These are phyloP conservation scores for Pachyseris speciosa DNA, from an alignment of 64 coral and sea anemone species.

Conservation along the genomic window DNA sequence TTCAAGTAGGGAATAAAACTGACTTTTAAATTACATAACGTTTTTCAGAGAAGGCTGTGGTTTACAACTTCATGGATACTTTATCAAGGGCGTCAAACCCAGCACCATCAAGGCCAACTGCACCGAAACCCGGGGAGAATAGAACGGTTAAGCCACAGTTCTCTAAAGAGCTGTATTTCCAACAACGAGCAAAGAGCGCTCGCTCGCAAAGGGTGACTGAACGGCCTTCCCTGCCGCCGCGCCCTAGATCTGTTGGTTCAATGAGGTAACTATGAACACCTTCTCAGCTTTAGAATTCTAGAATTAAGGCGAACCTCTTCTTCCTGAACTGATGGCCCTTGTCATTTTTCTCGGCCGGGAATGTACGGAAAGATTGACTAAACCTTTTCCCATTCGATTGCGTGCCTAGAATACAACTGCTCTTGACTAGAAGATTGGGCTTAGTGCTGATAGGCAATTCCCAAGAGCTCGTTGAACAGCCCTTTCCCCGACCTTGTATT, in stretches of 20 bases:
- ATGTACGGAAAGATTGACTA: too few species aligned
- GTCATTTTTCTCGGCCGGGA: too few species aligned
- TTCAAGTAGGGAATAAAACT: not conserved
- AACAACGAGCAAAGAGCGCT: slow-evolving; percentile 80
- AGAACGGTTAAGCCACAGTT: slow-evolving; percentile 49
- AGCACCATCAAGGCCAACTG: slow-evolving; percentile 14
- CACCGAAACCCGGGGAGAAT: slow-evolving; percentile 24
- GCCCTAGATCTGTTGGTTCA: slow-evolving; percentile 78
- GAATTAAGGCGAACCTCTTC: not conserved
- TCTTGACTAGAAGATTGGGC: too few species aligned
- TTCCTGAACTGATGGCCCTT: too few species aligned
- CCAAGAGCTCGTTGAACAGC: too few species aligned
- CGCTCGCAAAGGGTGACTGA: slow-evolving; percentile 81
- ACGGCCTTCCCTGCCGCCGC: slow-evolving; percentile 60
- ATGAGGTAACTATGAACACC: slow-evolving; percentile 2
- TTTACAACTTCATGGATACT: slow-evolving; percentile 88
- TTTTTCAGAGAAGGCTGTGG: slow-evolving; percentile 86
- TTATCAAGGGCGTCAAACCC: slow-evolving; percentile 72
- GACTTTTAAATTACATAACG: too few species aligned
- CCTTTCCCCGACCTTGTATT: too few species aligned
- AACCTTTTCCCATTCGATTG: too few species aligned
- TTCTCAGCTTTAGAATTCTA: not conserved
- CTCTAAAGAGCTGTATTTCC: slow-evolving; percentile 73
- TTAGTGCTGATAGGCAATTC: too few species aligned
- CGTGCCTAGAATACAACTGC: too few species aligned